phyloP scores from a whole-genome alignment of 2,113 vertebrate species.

The Myiopsitta monachus region DNA sequence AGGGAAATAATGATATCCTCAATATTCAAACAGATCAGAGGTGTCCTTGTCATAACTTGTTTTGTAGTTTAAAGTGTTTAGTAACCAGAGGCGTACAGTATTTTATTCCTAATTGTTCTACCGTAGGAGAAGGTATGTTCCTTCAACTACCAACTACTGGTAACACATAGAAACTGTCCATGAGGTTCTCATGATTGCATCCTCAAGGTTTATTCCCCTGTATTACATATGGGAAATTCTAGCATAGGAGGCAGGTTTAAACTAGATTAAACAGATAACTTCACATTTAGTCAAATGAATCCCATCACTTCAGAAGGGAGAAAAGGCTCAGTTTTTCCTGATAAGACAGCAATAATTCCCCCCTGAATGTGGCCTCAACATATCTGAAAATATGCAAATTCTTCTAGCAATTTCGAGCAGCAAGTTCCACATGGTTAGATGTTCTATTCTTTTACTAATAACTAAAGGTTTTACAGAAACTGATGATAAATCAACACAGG shows the following conservation, averaged over 20 bases:
- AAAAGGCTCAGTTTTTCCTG: background rate
- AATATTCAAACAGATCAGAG: background rate
- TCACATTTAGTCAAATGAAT: background rate
- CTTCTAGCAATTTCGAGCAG: background rate
- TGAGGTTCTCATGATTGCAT: background rate
- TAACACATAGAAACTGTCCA: background rate
- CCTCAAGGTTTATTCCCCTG: background rate
- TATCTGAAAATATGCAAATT: background rate
- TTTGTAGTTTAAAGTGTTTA: background rate
- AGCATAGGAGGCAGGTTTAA: background rate
- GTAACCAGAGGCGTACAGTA: background rate
- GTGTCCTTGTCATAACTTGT: background rate
- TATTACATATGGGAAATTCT: background rate
- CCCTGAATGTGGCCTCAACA: background rate
- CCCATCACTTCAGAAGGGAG: background rate
- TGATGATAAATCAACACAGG: background rate
- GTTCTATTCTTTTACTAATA: background rate
- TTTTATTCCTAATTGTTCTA: background rate
- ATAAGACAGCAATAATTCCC: background rate
- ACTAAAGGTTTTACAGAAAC: background rate
- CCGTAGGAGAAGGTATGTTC: background rate
- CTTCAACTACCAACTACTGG: background rate
- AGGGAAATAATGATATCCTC: background rate
- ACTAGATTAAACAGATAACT: background rate
- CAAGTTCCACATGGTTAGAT: background rate